These are phyloP conservation scores for Acronicta aceris DNA, from an alignment of 2,888 invertebrate species.

Conservation along the genomic window DNA sequence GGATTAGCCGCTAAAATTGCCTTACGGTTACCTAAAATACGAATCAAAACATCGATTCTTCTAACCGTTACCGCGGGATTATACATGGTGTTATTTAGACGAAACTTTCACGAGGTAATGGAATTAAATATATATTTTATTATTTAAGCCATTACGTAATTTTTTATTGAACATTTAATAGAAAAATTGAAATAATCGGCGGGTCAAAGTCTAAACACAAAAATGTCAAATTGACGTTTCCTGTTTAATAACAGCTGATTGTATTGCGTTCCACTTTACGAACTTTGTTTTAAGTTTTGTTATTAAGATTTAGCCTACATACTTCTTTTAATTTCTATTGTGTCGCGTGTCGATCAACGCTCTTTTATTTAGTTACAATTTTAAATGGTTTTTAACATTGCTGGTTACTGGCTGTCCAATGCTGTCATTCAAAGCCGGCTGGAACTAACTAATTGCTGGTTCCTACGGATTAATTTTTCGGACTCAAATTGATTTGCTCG, in stretches of 20 bases:
- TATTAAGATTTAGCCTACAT: too few relatives aligned
- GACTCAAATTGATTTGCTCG: too few relatives aligned
- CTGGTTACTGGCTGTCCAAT: too few relatives aligned
- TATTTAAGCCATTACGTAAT: conserved; percentile 44
- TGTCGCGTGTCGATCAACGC: too few relatives aligned
- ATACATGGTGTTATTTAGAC: conserved; percentile 70
- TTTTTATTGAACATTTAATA: conserved; percentile 45
- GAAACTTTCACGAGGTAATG: conserved; percentile 28
- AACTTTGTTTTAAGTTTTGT: too few relatives aligned
- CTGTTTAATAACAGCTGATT: conserved; percentile 45
- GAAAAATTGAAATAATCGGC: conserved; percentile 63
- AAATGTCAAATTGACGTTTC: conserved; percentile 40
- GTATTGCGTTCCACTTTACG: conserved; percentile 23
- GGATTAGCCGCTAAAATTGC: conserved; percentile 75
- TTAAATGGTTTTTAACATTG: too few relatives aligned
- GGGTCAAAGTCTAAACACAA: conserved; percentile 81
- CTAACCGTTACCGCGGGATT: conserved; percentile 80
- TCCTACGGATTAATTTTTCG: too few relatives aligned
- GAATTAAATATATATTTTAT: conserved; percentile 26
- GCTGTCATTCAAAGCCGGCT: too few relatives aligned
- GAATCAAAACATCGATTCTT: conserved; percentile 86
- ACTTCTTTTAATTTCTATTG: too few relatives aligned
- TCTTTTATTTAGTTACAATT: too few relatives aligned
- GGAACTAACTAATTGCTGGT: too few relatives aligned
- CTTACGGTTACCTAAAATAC: conserved; percentile 82